phyloP scores from a whole-genome alignment of 2,888 invertebrate genomes.

The Scaptomyza tumidula region DNA sequence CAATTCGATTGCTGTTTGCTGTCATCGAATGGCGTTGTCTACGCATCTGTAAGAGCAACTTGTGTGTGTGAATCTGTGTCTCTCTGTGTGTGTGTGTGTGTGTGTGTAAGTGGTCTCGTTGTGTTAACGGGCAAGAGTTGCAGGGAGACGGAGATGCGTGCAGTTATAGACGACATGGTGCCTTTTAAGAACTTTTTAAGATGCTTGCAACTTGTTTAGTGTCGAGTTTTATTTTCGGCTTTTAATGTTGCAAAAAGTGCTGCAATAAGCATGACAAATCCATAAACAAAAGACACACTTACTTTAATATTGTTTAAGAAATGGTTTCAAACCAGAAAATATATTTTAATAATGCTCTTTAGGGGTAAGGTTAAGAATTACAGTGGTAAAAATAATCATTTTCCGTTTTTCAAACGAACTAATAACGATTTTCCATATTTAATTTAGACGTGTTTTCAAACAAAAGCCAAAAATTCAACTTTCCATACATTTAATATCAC shows the following conservation, averaged over 20 bases:
- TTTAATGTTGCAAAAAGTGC: constrained; percentile 29
- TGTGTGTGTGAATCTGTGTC: not conserved
- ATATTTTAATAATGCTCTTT: not conserved
- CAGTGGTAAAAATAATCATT: not conserved
- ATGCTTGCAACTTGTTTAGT: constrained; percentile 45
- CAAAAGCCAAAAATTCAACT: not conserved
- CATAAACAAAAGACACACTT: not conserved
- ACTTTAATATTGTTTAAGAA: not conserved
- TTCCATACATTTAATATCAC: not conserved
- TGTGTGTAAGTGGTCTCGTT: not conserved
- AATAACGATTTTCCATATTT: too few species aligned
- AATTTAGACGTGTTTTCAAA: not conserved
- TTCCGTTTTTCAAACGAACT: not conserved
- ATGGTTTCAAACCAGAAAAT: not conserved
- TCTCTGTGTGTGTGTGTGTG: constrained; percentile 4
- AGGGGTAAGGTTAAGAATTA: not conserved
- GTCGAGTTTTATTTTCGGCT: constrained; percentile 41
- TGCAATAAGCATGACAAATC: constrained; percentile 21
- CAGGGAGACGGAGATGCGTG: constrained; percentile 17
- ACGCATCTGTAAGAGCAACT: constrained; percentile 54
- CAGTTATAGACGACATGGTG: constrained; percentile 51
- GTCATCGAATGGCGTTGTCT: constrained; percentile 66
- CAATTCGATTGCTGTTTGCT: constrained; percentile 72
- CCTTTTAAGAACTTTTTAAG: constrained; percentile 61
- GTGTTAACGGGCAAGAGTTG: not conserved